These are phyloP conservation scores for Eutrigla gurnardus DNA, from an alignment of 2,797 vertebrate species.

Conservation along the genomic window DNA sequence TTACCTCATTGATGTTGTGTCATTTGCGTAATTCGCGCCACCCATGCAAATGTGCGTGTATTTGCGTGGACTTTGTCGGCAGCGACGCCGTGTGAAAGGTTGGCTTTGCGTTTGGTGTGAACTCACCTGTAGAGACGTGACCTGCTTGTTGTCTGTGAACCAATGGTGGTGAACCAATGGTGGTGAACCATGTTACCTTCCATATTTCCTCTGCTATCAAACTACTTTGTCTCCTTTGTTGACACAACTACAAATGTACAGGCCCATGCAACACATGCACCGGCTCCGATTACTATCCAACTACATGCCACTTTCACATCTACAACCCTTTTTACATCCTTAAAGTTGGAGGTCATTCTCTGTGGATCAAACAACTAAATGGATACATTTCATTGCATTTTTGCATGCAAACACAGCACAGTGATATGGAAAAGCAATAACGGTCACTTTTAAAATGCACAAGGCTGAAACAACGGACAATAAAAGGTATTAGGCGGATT, in stretches of 20 bases:
- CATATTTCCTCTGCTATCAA: constrained; percentile 9
- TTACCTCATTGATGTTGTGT: too few species aligned
- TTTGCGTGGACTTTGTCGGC: too few species aligned
- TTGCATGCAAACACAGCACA: constrained; percentile 57
- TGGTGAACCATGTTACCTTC: not conserved
- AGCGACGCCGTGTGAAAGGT: too few species aligned
- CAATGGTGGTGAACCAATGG: not conserved
- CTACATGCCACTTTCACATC: constrained; percentile 4
- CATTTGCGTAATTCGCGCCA: too few species aligned
- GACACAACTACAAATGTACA: constrained; percentile 20
- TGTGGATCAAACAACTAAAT: constrained; percentile 14
- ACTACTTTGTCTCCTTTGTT: constrained; percentile 37
- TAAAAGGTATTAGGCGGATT: constrained; percentile 14
- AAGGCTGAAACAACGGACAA: not conserved
- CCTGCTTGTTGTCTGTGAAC: too few species aligned
- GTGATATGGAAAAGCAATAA: constrained; percentile 35
- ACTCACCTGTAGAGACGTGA: too few species aligned
- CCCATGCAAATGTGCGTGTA: too few species aligned
- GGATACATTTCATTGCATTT: constrained; percentile 15
- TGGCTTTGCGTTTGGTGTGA: too few species aligned
- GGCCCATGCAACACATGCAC: constrained; percentile 47
- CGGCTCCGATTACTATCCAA: constrained; percentile 5
- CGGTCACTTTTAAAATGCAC: constrained; percentile 12
- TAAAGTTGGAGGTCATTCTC: constrained; percentile 4
- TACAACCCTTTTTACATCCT: constrained; percentile 14